Percentiles rank a stretch among this genome's conserved stretches.
Evolutionary conservation across 2,113 vertebrate genomes (phyloP).

Genomic region (Dipodomys stephensi): DNA sequence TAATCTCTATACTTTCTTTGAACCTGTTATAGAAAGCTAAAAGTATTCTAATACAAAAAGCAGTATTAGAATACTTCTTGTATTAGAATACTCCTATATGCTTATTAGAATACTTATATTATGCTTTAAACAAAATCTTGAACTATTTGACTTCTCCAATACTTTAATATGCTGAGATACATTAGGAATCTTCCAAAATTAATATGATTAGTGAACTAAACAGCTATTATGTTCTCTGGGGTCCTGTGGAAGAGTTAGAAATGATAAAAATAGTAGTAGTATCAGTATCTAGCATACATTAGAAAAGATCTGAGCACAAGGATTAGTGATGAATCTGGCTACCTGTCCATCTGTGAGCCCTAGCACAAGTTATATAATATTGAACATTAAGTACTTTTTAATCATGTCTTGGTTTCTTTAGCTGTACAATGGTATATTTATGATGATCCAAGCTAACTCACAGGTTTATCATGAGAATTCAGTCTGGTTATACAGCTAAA

Average conservation of each 20-base stretch:
- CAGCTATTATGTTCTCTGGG: constrained; percentile 11
- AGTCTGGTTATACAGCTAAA: background rate
- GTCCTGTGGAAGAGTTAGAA: background rate
- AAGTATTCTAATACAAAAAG: background rate
- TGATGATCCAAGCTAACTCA: background rate
- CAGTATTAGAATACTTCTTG: background rate
- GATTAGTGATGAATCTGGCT: background rate
- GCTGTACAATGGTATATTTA: constrained; percentile 4
- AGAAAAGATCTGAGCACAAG: background rate
- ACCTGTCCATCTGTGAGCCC: background rate
- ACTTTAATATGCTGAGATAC: constrained; percentile 11
- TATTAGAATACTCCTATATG: too few species aligned
- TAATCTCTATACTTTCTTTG: background rate
- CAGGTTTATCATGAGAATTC: background rate
- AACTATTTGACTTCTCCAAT: background rate
- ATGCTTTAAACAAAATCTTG: constrained; percentile 25
- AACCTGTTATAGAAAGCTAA: background rate
- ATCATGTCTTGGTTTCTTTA: constrained; percentile 24
- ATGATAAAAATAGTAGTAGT: background rate
- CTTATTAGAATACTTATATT: too few species aligned
- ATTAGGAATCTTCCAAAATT: constrained; percentile 41
- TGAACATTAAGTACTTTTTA: background rate
- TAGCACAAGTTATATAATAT: background rate
- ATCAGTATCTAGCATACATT: background rate
- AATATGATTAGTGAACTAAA: constrained; percentile 21